Conservation (phyloP, 53 echinoderm and acorn worm species). For the Astropecten irregularis region DNA sequence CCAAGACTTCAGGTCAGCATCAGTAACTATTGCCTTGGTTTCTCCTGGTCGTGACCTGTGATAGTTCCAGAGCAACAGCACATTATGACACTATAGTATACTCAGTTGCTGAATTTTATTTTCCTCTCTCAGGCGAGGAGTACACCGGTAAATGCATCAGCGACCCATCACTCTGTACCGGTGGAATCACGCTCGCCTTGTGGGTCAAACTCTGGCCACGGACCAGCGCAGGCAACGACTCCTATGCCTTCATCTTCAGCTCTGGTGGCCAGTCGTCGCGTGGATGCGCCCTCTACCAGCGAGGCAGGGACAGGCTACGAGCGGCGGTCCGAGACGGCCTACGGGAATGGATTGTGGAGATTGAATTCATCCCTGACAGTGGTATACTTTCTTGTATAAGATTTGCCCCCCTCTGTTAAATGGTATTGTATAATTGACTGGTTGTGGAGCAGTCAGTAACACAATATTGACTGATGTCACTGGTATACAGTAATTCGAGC, state of each 20-base stretch:
- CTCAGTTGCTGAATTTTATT: too few species aligned
- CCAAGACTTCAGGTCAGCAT: too few species aligned
- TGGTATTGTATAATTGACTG: background rate
- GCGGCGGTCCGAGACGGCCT: conserved; percentile 74
- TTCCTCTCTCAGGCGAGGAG: conserved; percentile 25
- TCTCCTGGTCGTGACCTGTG: too few species aligned
- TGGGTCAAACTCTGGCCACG: conserved; percentile 58
- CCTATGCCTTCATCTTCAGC: conserved; percentile 79
- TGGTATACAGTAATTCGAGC: too few species aligned
- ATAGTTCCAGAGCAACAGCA: too few species aligned
- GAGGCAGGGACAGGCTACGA: conserved; percentile 53
- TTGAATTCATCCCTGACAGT: background rate
- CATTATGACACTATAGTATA: too few species aligned
- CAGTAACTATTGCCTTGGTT: too few species aligned
- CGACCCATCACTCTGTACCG: conserved; percentile 75
- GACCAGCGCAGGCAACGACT: conserved; percentile 4
- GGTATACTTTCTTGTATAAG: conserved; percentile 2
- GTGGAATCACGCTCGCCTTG: conserved; percentile 75
- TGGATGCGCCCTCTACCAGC: conserved; percentile 80
- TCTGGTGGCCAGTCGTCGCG: conserved; percentile 88
- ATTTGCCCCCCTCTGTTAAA: background rate
- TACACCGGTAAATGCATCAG: conserved; percentile 71
- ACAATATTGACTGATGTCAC: too few species aligned
- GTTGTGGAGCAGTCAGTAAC: too few species aligned
- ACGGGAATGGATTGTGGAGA: conserved; percentile 77